Evolutionary conservation across 1,140 invertebrate species (phyloP).

Genomic region (Aphelinus certus): DNA sequence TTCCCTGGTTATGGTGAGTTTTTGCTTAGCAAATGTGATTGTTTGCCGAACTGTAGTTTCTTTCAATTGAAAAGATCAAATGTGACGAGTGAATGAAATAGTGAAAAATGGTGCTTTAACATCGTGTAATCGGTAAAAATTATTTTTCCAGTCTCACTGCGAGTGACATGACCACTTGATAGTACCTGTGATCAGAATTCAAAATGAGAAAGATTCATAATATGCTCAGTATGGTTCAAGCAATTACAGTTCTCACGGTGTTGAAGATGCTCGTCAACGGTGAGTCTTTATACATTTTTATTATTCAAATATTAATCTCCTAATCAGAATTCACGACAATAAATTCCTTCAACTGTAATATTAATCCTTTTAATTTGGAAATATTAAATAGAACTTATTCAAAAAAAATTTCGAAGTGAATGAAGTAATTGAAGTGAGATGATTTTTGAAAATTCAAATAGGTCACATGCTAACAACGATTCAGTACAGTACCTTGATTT

Average conservation of each 20-base stretch:
- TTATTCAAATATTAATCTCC: no score
- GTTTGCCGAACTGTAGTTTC: no score
- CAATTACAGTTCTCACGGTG: constrained; percentile 84
- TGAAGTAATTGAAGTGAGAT: no score
- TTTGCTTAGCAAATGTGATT: background rate
- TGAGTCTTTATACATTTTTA: constrained; percentile 59
- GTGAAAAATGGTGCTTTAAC: background rate
- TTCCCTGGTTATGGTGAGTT: constrained; percentile 27
- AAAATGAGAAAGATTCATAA: constrained; percentile 72
- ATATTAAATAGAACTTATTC: no score
- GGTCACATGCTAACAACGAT: no score
- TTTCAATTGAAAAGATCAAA: background rate
- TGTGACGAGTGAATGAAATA: background rate
- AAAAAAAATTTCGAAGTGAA: no score
- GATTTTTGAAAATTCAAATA: no score
- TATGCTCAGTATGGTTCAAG: constrained; percentile 80
- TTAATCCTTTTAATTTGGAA: background rate
- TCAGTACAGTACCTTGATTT: no score
- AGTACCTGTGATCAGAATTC: constrained; percentile 52
- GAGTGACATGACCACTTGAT: constrained; percentile 61
- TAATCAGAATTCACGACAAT: constrained; percentile 12
- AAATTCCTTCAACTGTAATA: constrained; percentile 5
- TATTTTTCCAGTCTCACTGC: constrained; percentile 36
- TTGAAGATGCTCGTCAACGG: constrained; percentile 84
- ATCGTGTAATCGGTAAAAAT: background rate